These are phyloP conservation scores for Abrostola tripartita DNA, from an alignment of 2,888 invertebrate genomes.

Conservation along the genomic window DNA sequence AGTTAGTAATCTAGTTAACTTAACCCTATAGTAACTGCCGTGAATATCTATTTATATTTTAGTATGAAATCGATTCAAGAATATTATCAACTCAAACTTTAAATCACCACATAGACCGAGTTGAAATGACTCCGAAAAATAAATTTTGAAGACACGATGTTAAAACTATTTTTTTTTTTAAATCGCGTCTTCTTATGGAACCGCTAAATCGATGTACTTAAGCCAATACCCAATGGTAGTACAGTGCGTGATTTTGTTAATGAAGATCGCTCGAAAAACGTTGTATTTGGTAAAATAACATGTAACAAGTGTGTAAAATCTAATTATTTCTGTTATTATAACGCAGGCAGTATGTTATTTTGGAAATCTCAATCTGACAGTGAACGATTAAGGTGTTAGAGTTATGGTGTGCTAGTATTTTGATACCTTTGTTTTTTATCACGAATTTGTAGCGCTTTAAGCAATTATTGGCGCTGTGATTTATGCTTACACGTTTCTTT, in stretches of 20 bases:
- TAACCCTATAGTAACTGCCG: no score
- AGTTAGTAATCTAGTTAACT: no score
- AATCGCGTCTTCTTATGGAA: conserved; percentile 27
- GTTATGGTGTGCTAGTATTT: conserved; percentile 13
- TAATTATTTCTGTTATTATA: conserved; percentile 68
- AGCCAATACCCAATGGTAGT: conserved; percentile 23
- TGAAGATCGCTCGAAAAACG: conserved; percentile 74
- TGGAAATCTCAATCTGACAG: conserved; percentile 47
- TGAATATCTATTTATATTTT: no score
- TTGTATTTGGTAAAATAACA: conserved; percentile 72
- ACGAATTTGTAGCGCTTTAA: not conserved
- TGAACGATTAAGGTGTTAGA: conserved; percentile 58
- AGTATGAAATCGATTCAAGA: no score
- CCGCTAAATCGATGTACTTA: conserved; percentile 22
- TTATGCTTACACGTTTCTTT: not conserved
- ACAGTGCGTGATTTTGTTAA: conserved; percentile 73
- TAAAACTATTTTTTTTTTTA: no score
- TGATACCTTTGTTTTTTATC: conserved; percentile 21
- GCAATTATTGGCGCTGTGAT: not conserved
- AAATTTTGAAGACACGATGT: no score
- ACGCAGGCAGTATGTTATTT: conserved; percentile 41
- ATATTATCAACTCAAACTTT: no score
- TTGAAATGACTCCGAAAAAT: no score
- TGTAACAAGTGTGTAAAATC: conserved; percentile 66
- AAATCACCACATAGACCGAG: no score